These are phyloP conservation scores for Phodopus roborovskii DNA, from an alignment of 2,113 vertebrate genomes.

Conservation along the genomic window DNA sequence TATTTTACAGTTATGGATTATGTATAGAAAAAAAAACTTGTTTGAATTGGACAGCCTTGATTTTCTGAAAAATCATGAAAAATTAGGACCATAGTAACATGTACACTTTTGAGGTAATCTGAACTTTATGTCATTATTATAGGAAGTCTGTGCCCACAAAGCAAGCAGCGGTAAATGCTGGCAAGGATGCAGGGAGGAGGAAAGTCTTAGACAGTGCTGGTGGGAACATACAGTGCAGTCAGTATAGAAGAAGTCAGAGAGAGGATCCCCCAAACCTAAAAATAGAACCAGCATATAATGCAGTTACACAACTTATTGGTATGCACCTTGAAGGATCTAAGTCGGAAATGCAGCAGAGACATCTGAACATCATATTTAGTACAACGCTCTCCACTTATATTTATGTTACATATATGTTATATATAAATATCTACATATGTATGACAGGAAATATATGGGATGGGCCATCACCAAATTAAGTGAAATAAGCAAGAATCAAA, in stretches of 20 bases:
- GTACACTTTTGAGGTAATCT: background rate
- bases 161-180: background rate
- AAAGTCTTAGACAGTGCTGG: background rate
- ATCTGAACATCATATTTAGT: background rate
- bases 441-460: too few relatives aligned
- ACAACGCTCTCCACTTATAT: background rate
- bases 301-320: background rate
- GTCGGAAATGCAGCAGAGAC: background rate
- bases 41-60: background rate
- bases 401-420: background rate
- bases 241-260: background rate
- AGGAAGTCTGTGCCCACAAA: too few relatives aligned
- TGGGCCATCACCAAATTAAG: background rate
- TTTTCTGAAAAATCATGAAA: background rate
- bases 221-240: background rate
- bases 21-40: background rate
- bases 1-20: background rate
- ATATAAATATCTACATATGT: background rate
- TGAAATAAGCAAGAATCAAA: background rate
- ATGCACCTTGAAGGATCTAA: background rate
- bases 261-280: background rate
- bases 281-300: background rate
- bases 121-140: background rate
- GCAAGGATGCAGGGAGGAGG: background rate
- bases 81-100: conserved; percentile 1